Percentiles rank a stretch among this genome's conserved stretches.
These are phyloP conservation scores for Ciconia boyciana DNA, from an alignment of 2,113 vertebrate genomes.

Conservation along the genomic window DNA sequence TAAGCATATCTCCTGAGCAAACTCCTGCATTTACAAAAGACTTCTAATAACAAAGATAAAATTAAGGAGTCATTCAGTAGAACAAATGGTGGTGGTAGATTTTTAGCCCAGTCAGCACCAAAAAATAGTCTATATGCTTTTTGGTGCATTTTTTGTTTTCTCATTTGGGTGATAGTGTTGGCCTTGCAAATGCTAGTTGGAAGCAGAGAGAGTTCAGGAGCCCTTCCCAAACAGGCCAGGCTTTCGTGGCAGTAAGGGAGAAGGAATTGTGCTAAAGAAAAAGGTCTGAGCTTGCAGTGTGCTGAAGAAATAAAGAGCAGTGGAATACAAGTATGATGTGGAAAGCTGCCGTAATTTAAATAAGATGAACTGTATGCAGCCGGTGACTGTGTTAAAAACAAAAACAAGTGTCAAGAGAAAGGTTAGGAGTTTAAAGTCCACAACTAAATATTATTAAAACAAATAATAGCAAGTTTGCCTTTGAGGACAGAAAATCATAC, in stretches of 20 bases:
- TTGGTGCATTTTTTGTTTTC: neutral
- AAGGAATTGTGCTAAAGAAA: neutral
- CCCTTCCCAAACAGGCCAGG: neutral
- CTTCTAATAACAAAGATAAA: neutral
- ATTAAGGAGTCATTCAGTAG: neutral
- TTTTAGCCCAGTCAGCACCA: neutral
- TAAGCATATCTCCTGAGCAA: neutral
- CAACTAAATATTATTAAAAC: neutral
- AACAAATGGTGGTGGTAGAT: neutral
- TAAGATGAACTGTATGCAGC: neutral
- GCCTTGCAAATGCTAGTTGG: neutral
- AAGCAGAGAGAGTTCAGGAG: neutral
- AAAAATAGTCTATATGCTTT: neutral
- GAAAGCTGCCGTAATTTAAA: neutral
- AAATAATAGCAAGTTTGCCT: neutral
- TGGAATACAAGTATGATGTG: neutral
- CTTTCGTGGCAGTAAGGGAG: fast-evolving
- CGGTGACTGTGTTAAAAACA: neutral
- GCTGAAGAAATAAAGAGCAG: neutral
- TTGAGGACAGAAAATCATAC: neutral
- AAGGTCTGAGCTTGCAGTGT: neutral
- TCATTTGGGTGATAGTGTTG: neutral
- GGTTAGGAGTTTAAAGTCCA: neutral
- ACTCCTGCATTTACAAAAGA: neutral
- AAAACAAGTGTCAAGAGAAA: neutral